Percentiles rank a stretch among this genome's conserved stretches.
These are phyloP conservation scores for Tupaia tana DNA, from an alignment of 2,113 vertebrate genomes.

Conservation along the genomic window DNA sequence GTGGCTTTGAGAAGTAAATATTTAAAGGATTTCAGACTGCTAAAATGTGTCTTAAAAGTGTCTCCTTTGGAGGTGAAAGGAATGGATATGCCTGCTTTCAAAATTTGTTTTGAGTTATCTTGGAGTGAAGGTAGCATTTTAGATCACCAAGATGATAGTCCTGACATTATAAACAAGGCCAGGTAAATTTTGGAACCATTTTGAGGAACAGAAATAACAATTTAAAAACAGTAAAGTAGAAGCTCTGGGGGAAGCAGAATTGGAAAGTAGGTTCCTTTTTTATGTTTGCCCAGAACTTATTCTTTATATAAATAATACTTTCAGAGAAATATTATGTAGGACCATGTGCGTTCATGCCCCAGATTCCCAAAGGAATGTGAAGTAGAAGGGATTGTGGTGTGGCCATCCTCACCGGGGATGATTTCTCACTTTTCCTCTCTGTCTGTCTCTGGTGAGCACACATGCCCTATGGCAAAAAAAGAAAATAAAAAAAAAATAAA, in stretches of 20 bases:
- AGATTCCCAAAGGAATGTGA: too few species aligned
- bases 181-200: neutral
- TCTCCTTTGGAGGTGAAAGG: neutral
- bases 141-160: neutral
- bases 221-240: neutral
- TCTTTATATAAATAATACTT: neutral
- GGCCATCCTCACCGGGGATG: too few species aligned
- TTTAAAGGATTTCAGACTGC: neutral
- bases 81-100: neutral
- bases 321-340: neutral
- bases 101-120: neutral
- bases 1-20: neutral
- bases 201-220: neutral
- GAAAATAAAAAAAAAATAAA: neutral
- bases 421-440: too few species aligned
- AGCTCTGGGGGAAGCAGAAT: neutral
- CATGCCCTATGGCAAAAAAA: too few species aligned
- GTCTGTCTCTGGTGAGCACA: too few species aligned
- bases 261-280: neutral
- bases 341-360: neutral
- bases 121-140: neutral
- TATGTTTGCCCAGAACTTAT: neutral
- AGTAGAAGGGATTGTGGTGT: too few species aligned
- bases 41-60: neutral
- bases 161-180: neutral